These are phyloP conservation scores for Saturnia pavonia DNA, from an alignment of 2,888 invertebrate species.

Conservation along the genomic window DNA sequence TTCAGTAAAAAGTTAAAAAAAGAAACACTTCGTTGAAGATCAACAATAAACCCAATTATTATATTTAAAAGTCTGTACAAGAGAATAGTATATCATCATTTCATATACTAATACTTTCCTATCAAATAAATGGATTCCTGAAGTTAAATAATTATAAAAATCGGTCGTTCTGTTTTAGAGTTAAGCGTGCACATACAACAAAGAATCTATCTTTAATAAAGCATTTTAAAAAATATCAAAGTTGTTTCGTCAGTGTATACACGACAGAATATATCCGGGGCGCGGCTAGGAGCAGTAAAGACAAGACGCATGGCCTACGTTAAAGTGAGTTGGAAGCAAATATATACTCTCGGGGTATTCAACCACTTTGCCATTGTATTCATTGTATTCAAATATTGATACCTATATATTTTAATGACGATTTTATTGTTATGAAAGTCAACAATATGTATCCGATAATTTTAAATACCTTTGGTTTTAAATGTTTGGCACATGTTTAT, in stretches of 20 bases:
- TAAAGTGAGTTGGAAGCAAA: conserved; percentile 32
- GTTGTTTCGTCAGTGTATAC: conserved; percentile 24
- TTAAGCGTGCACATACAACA: not conserved
- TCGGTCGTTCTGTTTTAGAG: too few species aligned
- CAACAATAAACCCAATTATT: too few species aligned
- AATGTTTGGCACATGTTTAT: too few species aligned
- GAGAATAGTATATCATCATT: too few species aligned
- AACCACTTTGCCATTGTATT: conserved; percentile 13
- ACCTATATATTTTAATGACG: conserved; percentile 1
- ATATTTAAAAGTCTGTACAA: too few species aligned
- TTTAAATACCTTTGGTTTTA: not conserved
- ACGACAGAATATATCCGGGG: conserved; percentile 58
- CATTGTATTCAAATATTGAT: conserved; percentile 32
- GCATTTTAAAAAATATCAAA: conserved; percentile 48
- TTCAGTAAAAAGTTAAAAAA: too few species aligned
- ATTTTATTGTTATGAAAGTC: not conserved
- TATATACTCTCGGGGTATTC: conserved; percentile 26
- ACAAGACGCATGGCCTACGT: conserved; percentile 73
- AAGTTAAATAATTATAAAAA: too few species aligned
- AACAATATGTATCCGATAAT: not conserved
- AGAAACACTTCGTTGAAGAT: too few species aligned
- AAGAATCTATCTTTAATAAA: too few species aligned
- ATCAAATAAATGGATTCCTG: too few species aligned
- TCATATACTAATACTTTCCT: too few species aligned
- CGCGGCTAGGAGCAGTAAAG: conserved; percentile 53